Evolutionary conservation across 35 echinoderm and acorn worm genomes (phyloP), one percentile per base, ranked within the genome.

Genomic region (Heliocidaris tuberculata): DNA sequence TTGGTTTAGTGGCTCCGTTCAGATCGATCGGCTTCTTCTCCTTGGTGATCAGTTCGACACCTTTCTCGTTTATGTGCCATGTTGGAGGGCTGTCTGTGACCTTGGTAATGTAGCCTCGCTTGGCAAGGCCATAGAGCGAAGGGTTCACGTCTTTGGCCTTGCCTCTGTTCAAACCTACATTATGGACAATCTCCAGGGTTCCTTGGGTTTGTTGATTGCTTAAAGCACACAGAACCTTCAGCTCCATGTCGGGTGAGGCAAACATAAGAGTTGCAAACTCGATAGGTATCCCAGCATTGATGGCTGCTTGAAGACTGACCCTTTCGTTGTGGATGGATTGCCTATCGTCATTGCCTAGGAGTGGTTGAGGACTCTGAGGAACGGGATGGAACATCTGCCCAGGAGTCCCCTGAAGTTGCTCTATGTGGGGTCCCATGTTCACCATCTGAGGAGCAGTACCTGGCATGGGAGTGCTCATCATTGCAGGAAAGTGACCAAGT

Each of bases 91-190:
- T 92, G 48, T 96, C 90, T 2, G 56, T 93, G n/a, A 96, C 95
- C 30, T 96, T 96, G 21, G 60, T 61, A 10, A 93, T 92, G 35
- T 90, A 54, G 4, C 95, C 95, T 32, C 78, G 92, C n/a, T 96
- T 96, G 9, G 92, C 90, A 49, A 96, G 35, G 9, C 89, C 89
- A 48, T 93, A 96, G 31, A 96, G 90, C 27, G 90, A 93, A 7
- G 95, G 95, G n/a, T 96, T 96, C 61, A 96, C 92, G 31, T 96
- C 95, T 59, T 93, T 93, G 47, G 91, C 91, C 31, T 93, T 93
- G 47, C 90, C 85, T 47, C 91, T 48, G 42, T 85, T 96, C 42
- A 96, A 24, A 15, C 95, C 95, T 42, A 96, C 92, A 31, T 85
- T 54, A 12, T 93, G 89, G 48, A 92, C 95, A 4, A 96, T 85